Base-by-base conservation (phyloP, 2,888 invertebrate genomes). In the Dromius quadrimaculatus region DNA sequence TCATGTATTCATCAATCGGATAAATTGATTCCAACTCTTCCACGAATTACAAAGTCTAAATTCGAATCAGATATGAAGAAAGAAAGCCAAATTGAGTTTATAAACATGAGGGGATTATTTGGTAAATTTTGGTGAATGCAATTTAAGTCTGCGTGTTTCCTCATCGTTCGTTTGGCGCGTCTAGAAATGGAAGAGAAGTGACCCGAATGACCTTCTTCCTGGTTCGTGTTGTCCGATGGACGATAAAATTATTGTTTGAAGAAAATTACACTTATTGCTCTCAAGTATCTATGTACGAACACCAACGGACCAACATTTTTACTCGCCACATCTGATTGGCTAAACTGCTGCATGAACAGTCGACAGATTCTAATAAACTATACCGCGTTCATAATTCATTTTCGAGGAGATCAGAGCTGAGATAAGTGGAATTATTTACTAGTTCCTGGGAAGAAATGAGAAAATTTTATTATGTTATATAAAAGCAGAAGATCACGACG, bases 231-330 rank as follows among this genome's bases (percentile, higher is more conserved):
- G 47, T 66, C 57, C 43, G 57, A 59, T 43, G 54, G 45, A 59
- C 68, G 68, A 68, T 68, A 68, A 68, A 68, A 68, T 68, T 59
- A 68, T 68, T 59, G 59, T 68, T 68, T 68, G 43, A 68, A 59
- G 68, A 68, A 68, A 68, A 68, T 68, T 59, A 68, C 45, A 68
- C 68, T 59, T 68, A 57, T 68, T 45, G 32, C 50, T 47, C 36
- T 32, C 64, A 64, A 59, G 36, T 59, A 59, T 59, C 59, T 34
- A 36, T 54, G 50, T 54, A 54, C 50, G 50, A 54, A 15, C 50
- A 15, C 28, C 28, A n/a, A n/a, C n/a, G 11, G 50, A 4, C 32
- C 8, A 9, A n/a, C 8, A 54, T 28, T 54, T 54, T 28, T 54
- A 23, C 50, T 13, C 50, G 50, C 50, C 50, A 54, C 50, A 54